These are phyloP conservation scores for Pygoscelis adeliae DNA, from an alignment of 2,113 vertebrate genomes.

Conservation along the genomic window DNA sequence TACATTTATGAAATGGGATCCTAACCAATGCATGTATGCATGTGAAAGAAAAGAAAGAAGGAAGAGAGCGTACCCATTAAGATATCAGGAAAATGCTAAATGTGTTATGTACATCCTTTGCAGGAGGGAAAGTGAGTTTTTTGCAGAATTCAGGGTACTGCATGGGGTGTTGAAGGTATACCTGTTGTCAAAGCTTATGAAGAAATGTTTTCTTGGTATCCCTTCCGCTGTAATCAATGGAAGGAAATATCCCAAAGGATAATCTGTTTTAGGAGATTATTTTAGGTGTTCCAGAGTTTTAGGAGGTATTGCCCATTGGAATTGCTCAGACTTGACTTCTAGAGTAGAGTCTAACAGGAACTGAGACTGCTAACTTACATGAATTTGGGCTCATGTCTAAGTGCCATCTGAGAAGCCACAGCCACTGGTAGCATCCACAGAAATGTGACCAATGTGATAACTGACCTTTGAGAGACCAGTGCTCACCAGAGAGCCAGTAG, in stretches of 20 bases:
- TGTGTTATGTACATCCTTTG: not conserved
- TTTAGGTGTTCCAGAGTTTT: not conserved
- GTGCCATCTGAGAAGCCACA: not conserved
- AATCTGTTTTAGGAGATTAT: not conserved
- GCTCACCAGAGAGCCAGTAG: not conserved
- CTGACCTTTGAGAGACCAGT: not conserved
- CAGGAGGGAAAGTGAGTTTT: not conserved
- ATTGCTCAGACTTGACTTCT: not conserved
- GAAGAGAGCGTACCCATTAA: rapidly evolving
- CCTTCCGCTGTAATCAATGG: not conserved
- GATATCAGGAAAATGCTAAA: not conserved
- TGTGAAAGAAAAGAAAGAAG: not conserved
- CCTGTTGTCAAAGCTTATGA: not conserved
- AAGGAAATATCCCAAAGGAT: not conserved
- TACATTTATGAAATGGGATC: not conserved
- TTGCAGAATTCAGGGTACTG: not conserved
- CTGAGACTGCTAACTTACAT: not conserved
- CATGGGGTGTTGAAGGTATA: not conserved
- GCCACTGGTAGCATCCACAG: not conserved
- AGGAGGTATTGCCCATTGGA: not conserved
- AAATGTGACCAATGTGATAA: not conserved
- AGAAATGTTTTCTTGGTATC: not conserved
- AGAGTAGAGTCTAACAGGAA: not conserved
- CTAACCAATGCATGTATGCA: not conserved
- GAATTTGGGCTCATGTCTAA: not conserved